Conservation (phyloP, 92 coral and sea anemone species). For the Porites lobata region DNA sequence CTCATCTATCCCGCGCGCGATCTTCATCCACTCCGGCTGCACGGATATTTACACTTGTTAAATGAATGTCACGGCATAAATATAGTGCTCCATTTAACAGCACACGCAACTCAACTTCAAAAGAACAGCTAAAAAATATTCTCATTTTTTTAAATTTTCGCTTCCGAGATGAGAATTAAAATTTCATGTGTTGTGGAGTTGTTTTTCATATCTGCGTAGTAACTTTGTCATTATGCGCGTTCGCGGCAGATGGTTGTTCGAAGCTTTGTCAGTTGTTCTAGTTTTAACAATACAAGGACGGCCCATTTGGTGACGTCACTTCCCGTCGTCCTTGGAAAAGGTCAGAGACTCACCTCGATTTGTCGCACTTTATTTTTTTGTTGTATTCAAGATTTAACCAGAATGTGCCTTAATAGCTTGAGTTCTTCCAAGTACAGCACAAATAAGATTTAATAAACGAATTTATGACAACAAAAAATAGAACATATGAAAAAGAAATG, state of each 20-base stretch:
- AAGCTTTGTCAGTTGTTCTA: conserved; percentile 74
- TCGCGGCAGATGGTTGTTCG: conserved; percentile 84
- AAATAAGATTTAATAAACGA: too few relatives aligned
- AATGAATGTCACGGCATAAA: conserved; percentile 10
- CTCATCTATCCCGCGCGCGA: neutral
- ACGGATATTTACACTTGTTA: neutral
- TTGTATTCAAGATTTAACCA: neutral
- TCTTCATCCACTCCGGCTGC: neutral
- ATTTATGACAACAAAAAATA: too few relatives aligned
- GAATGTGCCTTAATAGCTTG: too few relatives aligned
- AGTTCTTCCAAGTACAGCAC: too few relatives aligned
- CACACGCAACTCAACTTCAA: conserved; percentile 9
- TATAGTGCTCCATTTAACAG: neutral
- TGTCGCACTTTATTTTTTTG: neutral
- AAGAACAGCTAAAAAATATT: conserved; percentile 14
- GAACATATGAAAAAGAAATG: neutral
- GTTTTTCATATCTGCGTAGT: conserved; percentile 61
- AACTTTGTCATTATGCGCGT: conserved; percentile 58
- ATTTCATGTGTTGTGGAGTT: conserved; percentile 66
- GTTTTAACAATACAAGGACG: conserved; percentile 68
- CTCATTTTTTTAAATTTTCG: conserved; percentile 29
- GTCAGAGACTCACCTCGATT: conserved; percentile 8
- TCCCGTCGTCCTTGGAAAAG: conserved; percentile 70
- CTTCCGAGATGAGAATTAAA: conserved; percentile 73
- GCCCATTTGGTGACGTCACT: conserved; percentile 86